A percentile compares a stretch with the other conserved stretches of the same genome.
Evolutionary conservation across 2,797 vertebrate species (phyloP).

Genomic region (Taeniopygia guttata): DNA sequence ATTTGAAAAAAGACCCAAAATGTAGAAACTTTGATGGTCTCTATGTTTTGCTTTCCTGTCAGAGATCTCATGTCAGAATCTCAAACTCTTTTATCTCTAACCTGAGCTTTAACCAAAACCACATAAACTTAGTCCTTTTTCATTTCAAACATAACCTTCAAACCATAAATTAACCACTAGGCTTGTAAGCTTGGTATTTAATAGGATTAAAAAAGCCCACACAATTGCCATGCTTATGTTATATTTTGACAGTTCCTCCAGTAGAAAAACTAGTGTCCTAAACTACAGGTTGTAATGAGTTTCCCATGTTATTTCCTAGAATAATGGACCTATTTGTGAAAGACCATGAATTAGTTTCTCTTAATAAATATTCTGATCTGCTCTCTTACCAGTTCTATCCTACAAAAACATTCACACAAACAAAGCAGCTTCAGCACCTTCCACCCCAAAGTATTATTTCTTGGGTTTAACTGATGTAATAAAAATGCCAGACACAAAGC

Average conservation of each 20-base stretch:
- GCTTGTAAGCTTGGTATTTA: not conserved
- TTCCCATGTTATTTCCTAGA: not conserved
- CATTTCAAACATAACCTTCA: not conserved
- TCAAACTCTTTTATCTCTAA: not conserved
- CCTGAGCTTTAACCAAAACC: not conserved
- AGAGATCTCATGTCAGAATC: not conserved
- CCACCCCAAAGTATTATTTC: not conserved
- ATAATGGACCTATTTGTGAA: not conserved
- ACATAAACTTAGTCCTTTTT: not conserved
- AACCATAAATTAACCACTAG: not conserved
- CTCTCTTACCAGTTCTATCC: not conserved
- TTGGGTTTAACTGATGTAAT: not conserved
- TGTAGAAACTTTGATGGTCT: not conserved
- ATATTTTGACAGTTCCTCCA: not conserved
- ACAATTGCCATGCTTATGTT: not conserved
- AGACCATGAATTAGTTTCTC: not conserved
- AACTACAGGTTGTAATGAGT: not conserved
- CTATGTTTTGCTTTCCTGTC: not conserved
- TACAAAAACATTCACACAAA: not conserved
- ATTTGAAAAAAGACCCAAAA: not conserved
- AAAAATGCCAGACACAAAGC: not conserved
- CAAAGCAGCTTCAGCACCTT: not conserved
- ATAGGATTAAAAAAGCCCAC: rapidly evolving
- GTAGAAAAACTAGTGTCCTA: not conserved
- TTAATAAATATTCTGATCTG: not conserved